Conservation (phyloP, 2,797 vertebrate genomes). For the Cercopithecus diana region DNA sequence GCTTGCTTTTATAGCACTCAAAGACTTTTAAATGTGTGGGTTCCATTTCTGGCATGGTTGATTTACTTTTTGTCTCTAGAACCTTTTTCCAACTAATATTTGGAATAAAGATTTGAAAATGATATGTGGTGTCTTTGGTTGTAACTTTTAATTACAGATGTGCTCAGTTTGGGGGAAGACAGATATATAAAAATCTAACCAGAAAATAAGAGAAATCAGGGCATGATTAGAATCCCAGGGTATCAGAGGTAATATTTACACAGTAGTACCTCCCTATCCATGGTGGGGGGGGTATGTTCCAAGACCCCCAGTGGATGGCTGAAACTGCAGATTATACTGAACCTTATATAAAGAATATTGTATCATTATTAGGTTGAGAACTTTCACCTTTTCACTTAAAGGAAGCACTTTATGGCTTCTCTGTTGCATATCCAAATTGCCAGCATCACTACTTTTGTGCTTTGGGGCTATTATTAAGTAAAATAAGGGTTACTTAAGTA, state of each 20-base stretch:
- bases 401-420: not conserved
- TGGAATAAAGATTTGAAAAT: not conserved
- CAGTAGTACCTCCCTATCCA: not conserved
- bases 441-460: not conserved
- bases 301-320: not conserved
- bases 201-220: not conserved
- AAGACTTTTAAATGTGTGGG: slow-evolving; percentile 77
- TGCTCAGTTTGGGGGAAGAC: not conserved
- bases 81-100: slow-evolving; percentile 54
- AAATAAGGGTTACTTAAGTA: not conserved
- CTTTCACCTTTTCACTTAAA: not conserved
- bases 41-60: slow-evolving; percentile 69
- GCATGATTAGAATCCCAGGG: not conserved
- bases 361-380: not conserved
- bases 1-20: slow-evolving; percentile 78
- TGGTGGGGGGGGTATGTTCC: not conserved
- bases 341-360: not conserved
- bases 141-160: not conserved
- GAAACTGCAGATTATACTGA: not conserved
- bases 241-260: not conserved
- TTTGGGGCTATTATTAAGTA: not conserved
- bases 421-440: not conserved
- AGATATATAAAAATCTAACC: not conserved
- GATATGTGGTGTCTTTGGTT: not conserved
- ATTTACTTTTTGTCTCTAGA: not conserved